Base-by-base conservation (phyloP, 1,140 invertebrate genomes). In the Delia radicum region DNA sequence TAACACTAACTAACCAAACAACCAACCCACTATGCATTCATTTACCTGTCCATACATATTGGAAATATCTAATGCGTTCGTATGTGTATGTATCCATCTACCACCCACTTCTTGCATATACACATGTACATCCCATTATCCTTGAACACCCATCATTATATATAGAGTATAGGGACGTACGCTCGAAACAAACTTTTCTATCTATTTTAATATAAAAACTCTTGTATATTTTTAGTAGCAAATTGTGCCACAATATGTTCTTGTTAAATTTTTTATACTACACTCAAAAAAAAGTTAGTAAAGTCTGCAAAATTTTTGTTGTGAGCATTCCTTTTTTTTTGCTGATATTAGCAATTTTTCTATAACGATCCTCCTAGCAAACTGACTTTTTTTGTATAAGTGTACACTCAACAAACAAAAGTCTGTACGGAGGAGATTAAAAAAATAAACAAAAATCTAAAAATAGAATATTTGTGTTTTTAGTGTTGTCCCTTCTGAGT, bases 241-340 rank as follows among this genome's bases (percentile, higher is more conserved):
- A 69, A 69, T 69, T 69, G 65, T 21, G 37, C 65, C 65, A 69
- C 65, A 69, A 69, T 69, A 69, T 69, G 65, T 69, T 33, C 29
- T 37, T 69, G 65, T 69, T 69, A 33, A 31, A 37, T 69, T 69
- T 69, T 69, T 69, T 24, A 69, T 69, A 69, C 12, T 37, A 63
- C 5, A 63, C 10, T 10, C 8, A 37, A 37, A 1, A 13, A 37
- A 37, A 3, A 37, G 13, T 37, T 13, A 7, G 13, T 13, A 37
- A n/a, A n/a, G n/a, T n/a, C n/a, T n/a, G n/a, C n/a, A n/a, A n/a
- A n/a, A n/a, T n/a, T n/a, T n/a, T n/a, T n/a, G n/a, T n/a, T n/a
- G n/a, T n/a, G n/a, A n/a, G n/a, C n/a, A n/a, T n/a, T n/a, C n/a
- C n/a, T n/a, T 37, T 37, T 2, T 10, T 63, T 63, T 63, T 63